Base-by-base conservation (phyloP, 2,888 invertebrate genomes). In the Itoplectis maculator region DNA sequence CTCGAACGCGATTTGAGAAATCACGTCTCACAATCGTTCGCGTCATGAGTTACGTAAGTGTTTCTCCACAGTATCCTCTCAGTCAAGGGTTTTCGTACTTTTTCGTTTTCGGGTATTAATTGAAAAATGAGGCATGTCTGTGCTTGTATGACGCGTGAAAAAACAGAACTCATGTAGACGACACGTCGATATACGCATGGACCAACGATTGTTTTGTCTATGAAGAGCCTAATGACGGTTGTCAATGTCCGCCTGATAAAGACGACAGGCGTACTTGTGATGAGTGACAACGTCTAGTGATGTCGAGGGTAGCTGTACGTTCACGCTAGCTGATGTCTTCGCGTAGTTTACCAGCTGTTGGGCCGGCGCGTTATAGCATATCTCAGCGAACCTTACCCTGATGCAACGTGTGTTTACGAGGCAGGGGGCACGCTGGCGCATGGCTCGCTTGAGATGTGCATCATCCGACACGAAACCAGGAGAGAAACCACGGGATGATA, bases 331-430 rank as follows among this genome's bases (percentile, higher is more conserved):
- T 86, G 83, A 83, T 79, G 85, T 79, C 76, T 79, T 82, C 73
- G 63, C 84, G 81, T 85, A 83, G 88, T 88, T 87, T 84, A 87
- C 82, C 86, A 87, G 88, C 85, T 87, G 88, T 86, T 87, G 84
- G 86, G 87, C 86, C 85, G 81, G 13, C 75, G 72, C 79, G 76
- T 82, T 82, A 79, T 73, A 59, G 76, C 79, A 65, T 49, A 73
- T 82, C 79, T 47, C 66, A 59, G 79, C 75, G 75, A 85, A 82
- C 73, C 75, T 65, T 79, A 80, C 73, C 78, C 72, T 59, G 79
- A 70, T 85, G 87, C 86, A 86, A 89, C 89, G 89, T 87, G 88
- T 90, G 89, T 90, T 89, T 87, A 87, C 89, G 88, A 88, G 86
- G 85, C 88, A 86, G 87, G 87, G 89, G 87, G 82, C 82, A 75